Conservation (phyloP, 2,888 invertebrate species). For the Microplitis manilae region DNA sequence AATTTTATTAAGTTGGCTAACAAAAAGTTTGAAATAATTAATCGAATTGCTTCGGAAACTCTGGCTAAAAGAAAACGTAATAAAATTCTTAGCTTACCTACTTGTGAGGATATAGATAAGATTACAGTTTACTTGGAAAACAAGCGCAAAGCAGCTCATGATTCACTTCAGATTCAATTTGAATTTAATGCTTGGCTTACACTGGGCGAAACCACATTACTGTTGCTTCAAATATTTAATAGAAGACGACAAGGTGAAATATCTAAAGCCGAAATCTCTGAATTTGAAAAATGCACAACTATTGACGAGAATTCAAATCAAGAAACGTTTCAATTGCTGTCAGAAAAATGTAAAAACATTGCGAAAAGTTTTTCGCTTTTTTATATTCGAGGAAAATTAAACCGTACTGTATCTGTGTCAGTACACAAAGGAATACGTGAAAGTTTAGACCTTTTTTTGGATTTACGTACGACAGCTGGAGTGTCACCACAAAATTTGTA, state of each 20-base stretch:
- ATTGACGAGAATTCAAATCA: slow-evolving; percentile 41
- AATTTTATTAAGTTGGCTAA: slow-evolving; percentile 4
- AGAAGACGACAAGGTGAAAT: slow-evolving; percentile 49
- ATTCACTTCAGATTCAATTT: slow-evolving; percentile 28
- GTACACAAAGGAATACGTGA: slow-evolving; percentile 36
- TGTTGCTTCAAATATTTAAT: slow-evolving; percentile 49
- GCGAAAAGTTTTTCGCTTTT: slow-evolving; percentile 47
- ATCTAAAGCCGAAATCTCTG: slow-evolving; percentile 42
- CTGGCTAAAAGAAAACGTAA: slow-evolving; percentile 6
- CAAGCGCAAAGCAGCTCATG: neutral
- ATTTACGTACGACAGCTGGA: slow-evolving; percentile 20
- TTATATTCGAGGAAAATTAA: slow-evolving; percentile 48
- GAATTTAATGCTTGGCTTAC: slow-evolving; percentile 22
- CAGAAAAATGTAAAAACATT: slow-evolving; percentile 5
- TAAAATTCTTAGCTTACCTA: slow-evolving; percentile 30
- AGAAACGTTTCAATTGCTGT: slow-evolving; percentile 40
- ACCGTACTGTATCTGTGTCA: slow-evolving; percentile 45
- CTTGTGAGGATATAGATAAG: slow-evolving; percentile 27
- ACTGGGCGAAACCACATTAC: slow-evolving; percentile 42
- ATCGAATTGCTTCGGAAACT: slow-evolving; percentile 20
- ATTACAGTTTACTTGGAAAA: slow-evolving; percentile 25
- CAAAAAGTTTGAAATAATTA: slow-evolving; percentile 21
- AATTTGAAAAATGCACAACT: slow-evolving; percentile 44
- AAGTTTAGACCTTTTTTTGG: slow-evolving; percentile 27
- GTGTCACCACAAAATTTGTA: slow-evolving; percentile 37